Base-by-base conservation (phyloP, 2,113 vertebrate genomes). In the Brevimyrus niger region DNA sequence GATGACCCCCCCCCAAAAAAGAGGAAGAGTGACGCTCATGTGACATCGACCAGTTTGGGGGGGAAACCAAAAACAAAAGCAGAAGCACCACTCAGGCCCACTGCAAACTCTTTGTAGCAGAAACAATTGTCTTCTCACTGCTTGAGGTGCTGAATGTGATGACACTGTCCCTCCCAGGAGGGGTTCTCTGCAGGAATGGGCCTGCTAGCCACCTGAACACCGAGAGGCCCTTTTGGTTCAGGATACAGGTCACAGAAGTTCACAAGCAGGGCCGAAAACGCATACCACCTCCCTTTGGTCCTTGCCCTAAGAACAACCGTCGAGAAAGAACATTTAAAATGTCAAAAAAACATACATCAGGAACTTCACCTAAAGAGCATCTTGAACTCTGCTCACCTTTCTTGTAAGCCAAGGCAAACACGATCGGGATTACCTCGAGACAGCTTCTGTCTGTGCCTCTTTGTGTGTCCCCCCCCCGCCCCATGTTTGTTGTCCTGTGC, bases 371-470 rank as follows among this genome's bases (percentile, higher is more conserved):
- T 90, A 93, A 89, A 92, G 93, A 94, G 93, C 93, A 93, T 91
- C 3, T 0, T 89, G 92, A 93, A 93, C 95, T 94, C 91, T 93
- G 93, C 91, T 80, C 86, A 92, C 73, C 85, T 93, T 55, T 89
- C 65, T 82, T 73, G 48, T 91, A 91, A 91, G 86, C 50, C 61
- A 47, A 27, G 92, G 88, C 86, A 94, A 93, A 47, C 90, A 93
- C 89, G 27, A 65, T 15, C 44, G 69, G 76, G 86, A 89, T 83
- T n/a, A 91, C 93, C 94, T 96, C 95, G 94, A 48, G 95, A 96
- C 94, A 94, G 92, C 94, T 95, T 94, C 92, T 93, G 91, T 92
- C 93, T 93, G 92, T 91, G 44, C 91, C 93, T 90, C 94, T 94
- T 92, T 93, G 91, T 94, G 93, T 42, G 1, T 3, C 91, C 92